phyloP scores from a whole-genome alignment of 2,888 invertebrate genomes.

The Tetheella fluctuosa region DNA sequence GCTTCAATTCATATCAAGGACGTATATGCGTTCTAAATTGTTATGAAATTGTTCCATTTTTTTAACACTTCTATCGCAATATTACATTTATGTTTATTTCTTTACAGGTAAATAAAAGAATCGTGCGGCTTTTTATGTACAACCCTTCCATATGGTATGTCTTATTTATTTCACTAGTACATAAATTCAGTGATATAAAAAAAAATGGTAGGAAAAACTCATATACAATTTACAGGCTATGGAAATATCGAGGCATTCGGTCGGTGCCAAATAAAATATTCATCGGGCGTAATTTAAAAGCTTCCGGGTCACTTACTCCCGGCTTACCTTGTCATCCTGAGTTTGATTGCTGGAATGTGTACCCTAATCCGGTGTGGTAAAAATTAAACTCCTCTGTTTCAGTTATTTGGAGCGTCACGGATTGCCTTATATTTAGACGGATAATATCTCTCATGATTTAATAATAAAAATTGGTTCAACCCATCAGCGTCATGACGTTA shows the following conservation, averaged over 20 bases:
- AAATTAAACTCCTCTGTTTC: slow-evolving; percentile 28
- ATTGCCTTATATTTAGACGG: slow-evolving; percentile 11
- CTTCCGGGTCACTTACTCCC: slow-evolving; percentile 64
- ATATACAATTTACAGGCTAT: slow-evolving; percentile 41
- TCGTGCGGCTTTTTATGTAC: neutral
- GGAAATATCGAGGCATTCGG: slow-evolving; percentile 53
- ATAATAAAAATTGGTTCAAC: slow-evolving; percentile 23
- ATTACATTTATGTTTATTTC: neutral
- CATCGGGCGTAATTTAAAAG: slow-evolving; percentile 67
- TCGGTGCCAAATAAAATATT: slow-evolving; percentile 68
- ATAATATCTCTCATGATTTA: slow-evolving; percentile 30
- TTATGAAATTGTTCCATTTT: too few species aligned
- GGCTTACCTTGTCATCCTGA: slow-evolving; percentile 53
- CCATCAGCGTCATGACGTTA: slow-evolving; percentile 1
- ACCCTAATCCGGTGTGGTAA: slow-evolving; percentile 44
- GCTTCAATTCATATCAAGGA: too few species aligned
- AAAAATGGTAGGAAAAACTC: slow-evolving; percentile 15
- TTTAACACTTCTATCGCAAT: too few species aligned
- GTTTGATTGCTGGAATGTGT: slow-evolving; percentile 47
- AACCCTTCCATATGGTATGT: neutral
- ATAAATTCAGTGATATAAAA: neutral
- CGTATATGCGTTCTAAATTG: too few species aligned
- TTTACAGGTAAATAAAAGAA: neutral
- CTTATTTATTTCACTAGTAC: slow-evolving; percentile 1
- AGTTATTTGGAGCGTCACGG: slow-evolving; percentile 9